These are phyloP conservation scores for Fragum sueziense DNA, from an alignment of 2,888 invertebrate species.

Conservation along the genomic window DNA sequence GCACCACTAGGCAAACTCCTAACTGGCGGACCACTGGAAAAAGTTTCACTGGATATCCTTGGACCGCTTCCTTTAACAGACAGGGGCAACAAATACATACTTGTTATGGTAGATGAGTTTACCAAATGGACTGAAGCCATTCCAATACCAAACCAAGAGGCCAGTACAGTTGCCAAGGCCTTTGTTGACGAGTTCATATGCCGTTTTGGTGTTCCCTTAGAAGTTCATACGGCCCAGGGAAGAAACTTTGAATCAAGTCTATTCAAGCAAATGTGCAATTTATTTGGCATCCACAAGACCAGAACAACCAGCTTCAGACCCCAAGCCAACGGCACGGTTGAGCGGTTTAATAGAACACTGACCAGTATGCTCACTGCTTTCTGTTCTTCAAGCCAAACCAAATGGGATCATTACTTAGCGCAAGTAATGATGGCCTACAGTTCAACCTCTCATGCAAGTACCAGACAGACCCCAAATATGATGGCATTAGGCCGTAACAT, in stretches of 20 bases:
- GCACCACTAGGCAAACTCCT: conserved; percentile 35
- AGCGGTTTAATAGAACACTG: conserved; percentile 68
- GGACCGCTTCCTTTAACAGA: conserved; percentile 44
- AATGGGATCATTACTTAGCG: conserved; percentile 65
- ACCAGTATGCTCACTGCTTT: conserved; percentile 47
- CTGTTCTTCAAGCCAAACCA: background rate
- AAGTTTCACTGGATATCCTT: conserved; percentile 56
- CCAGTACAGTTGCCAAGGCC: conserved; percentile 59
- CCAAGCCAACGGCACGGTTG: background rate
- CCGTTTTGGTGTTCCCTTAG: conserved; percentile 42
- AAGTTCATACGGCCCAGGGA: conserved; percentile 56
- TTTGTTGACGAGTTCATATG: conserved; percentile 53
- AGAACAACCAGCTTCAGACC: conserved; percentile 19
- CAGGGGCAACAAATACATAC: conserved; percentile 44
- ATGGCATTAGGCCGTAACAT: too few species aligned
- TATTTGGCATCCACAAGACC: too few species aligned
- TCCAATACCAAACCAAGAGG: conserved; percentile 18
- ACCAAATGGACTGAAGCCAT: background rate
- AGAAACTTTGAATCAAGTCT: conserved; percentile 2
- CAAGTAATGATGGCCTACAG: conserved; percentile 62
- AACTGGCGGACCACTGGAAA: conserved; percentile 58
- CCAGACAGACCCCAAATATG: too few species aligned
- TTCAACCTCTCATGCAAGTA: too few species aligned
- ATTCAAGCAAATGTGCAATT: background rate
- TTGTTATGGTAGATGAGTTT: background rate